phyloP scores from a whole-genome alignment of 1,140 invertebrate species.

The Camponotus floridanus region DNA sequence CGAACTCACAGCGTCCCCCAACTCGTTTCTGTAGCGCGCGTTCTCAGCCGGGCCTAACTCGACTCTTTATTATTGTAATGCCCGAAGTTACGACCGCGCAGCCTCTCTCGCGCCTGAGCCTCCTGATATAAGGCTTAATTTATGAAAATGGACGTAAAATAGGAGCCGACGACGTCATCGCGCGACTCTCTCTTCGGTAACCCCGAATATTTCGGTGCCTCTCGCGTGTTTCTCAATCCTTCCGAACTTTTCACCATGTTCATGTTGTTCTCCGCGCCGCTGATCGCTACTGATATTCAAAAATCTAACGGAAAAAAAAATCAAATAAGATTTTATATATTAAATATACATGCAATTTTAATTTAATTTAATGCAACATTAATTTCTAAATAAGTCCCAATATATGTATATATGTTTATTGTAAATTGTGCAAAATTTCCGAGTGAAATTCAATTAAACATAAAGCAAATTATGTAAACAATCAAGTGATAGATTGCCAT shows the following conservation, averaged over 20 bases:
- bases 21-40: slow-evolving; percentile 22
- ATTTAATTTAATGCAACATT: neutral
- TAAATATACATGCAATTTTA: neutral
- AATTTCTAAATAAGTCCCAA: slow-evolving; percentile 14
- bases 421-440: neutral
- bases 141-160: slow-evolving; percentile 80
- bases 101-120: slow-evolving; percentile 62
- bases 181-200: slow-evolving; percentile 30
- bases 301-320: slow-evolving; percentile 35
- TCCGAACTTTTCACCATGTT: neutral
- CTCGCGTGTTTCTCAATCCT: slow-evolving; percentile 13
- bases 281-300: slow-evolving; percentile 67
- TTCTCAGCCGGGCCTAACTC: slow-evolving; percentile 73
- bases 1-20: slow-evolving; percentile 66
- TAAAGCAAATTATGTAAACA: slow-evolving; percentile 29
- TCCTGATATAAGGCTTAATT: slow-evolving; percentile 79
- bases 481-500: neutral
- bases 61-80: slow-evolving; percentile 85
- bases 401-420: neutral
- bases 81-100: slow-evolving; percentile 80
- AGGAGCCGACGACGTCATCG: slow-evolving; percentile 74
- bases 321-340: slow-evolving; percentile 7
- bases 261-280: neutral
- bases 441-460: slow-evolving; percentile 27
- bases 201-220: slow-evolving; percentile 62